These are phyloP conservation scores for Stenolophus ochropezus DNA, from an alignment of 2,888 invertebrate genomes.

Conservation along the genomic window DNA sequence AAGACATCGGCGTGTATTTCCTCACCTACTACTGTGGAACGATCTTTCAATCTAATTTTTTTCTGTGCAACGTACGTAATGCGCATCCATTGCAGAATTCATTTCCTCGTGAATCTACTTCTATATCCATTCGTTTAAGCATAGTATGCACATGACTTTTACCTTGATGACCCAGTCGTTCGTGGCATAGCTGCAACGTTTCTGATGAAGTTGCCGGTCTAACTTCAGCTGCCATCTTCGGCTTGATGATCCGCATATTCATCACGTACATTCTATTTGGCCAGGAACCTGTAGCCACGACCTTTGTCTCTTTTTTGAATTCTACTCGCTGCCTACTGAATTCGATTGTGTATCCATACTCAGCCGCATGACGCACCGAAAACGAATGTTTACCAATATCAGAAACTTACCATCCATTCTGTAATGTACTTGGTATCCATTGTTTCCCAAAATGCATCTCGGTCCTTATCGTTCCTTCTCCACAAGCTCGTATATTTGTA, in stretches of 20 bases:
- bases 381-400: constrained; percentile 50
- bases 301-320: background rate
- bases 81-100: constrained; percentile 62
- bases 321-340: background rate
- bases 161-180: constrained; percentile 61
- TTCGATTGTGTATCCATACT: background rate
- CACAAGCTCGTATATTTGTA: constrained; percentile 36
- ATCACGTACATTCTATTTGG: background rate
- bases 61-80: constrained; percentile 62
- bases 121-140: constrained; percentile 37
- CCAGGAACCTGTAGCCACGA: constrained; percentile 17
- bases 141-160: constrained; percentile 58
- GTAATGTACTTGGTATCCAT: constrained; percentile 26
- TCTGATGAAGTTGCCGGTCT: background rate
- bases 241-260: constrained; percentile 9
- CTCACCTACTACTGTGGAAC: too few species aligned
- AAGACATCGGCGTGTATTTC: too few species aligned
- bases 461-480: constrained; percentile 31
- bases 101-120: too few species aligned
- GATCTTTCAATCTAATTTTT: constrained; percentile 45
- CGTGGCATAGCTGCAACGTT: constrained; percentile 58
- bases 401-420: constrained; percentile 53
- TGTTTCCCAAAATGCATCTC: constrained; percentile 4
- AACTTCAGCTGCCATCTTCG: background rate
- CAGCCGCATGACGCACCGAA: constrained; percentile 11